Conservation (phyloP, 2,113 vertebrate genomes). For the Saccopteryx bilineata region DNA sequence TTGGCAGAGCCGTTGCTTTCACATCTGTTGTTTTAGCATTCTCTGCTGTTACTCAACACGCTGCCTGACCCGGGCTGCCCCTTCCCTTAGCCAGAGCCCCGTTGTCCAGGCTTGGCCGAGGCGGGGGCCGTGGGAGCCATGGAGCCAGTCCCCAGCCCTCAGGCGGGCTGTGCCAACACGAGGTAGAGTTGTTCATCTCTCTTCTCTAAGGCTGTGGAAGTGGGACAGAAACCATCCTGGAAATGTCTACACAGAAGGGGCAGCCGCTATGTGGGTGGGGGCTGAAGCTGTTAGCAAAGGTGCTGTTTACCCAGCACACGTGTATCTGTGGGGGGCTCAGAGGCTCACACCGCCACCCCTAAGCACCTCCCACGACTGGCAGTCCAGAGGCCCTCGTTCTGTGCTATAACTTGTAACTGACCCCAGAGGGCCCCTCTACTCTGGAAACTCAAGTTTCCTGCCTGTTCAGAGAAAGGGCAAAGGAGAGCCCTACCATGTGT, state of each 20-base stretch:
- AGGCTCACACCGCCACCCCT: background rate
- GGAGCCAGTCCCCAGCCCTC: background rate
- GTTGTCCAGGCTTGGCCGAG: background rate
- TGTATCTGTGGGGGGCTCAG: background rate
- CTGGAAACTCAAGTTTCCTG: background rate
- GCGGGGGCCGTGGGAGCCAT: background rate
- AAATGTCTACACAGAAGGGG: background rate
- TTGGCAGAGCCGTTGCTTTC: slow-evolving; percentile 58
- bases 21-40: slow-evolving; percentile 75
- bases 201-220: background rate
- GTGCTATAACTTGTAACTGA: background rate
- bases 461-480: background rate
- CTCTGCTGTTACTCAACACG: slow-evolving; percentile 62
- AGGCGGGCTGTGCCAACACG: fast-evolving
- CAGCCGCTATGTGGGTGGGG: background rate
- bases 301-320: background rate
- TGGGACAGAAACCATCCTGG: background rate
- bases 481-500: background rate
- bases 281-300: background rate
- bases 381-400: background rate
- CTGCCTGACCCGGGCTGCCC: slow-evolving; percentile 60
- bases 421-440: background rate
- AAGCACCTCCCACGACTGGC: background rate
- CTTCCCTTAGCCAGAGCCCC: background rate
- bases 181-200: fast-evolving